phyloP scores from a whole-genome alignment of 2,888 invertebrate genomes.

The Panorpa germanica region DNA sequence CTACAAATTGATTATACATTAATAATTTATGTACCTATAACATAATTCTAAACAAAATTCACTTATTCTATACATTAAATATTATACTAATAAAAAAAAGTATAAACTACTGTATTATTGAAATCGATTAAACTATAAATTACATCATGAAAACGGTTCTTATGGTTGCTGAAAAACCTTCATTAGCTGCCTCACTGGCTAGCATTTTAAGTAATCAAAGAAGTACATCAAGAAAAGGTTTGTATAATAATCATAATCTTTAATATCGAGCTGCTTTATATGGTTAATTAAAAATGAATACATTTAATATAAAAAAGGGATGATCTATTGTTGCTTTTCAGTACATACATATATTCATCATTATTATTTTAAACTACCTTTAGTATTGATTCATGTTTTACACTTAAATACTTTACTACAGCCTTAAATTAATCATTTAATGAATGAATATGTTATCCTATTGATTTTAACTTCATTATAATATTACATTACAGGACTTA shows the following conservation, averaged over 20 bases:
- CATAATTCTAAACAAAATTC: no score
- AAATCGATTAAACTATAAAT: no score
- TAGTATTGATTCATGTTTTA: neutral
- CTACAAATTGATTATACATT: no score
- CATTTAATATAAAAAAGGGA: conserved; percentile 11
- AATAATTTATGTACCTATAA: no score
- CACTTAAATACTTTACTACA: neutral
- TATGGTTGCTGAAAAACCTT: conserved; percentile 99
- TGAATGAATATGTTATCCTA: neutral
- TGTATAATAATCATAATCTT: conserved; percentile 13
- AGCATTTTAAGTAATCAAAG: conserved; percentile 82
- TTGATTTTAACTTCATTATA: neutral
- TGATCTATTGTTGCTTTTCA: neutral
- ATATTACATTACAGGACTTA: conserved; percentile 39
- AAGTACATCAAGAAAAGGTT: conserved; percentile 57
- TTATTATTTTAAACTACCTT: neutral
- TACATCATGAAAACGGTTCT: conserved; percentile 66
- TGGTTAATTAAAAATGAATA: no score
- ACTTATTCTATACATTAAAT: no score
- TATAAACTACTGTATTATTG: no score
- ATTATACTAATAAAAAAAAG: no score
- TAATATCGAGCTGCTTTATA: no score
- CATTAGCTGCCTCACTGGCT: conserved; percentile 85
- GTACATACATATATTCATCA: neutral
- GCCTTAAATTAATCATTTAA: neutral